Conservation (phyloP, 2,113 vertebrate species). For the Dunckerocampus dactyliophorus region DNA sequence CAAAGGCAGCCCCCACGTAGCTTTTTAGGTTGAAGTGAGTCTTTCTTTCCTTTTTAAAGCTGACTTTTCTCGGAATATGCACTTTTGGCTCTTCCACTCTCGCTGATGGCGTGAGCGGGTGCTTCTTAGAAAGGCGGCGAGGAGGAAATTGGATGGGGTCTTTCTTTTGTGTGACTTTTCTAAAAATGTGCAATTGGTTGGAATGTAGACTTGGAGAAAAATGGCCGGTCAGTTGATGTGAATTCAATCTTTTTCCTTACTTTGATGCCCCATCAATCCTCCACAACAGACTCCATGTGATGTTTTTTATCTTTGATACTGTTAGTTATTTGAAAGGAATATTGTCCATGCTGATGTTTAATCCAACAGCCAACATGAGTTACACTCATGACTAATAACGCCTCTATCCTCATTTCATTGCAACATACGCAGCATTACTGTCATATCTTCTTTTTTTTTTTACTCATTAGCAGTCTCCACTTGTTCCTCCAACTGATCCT, state of each 20-base stretch:
- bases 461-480: no score
- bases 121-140: constrained; percentile 4
- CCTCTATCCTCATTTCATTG: no score
- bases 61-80: constrained; percentile 42
- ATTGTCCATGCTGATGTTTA: no score
- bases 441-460: no score
- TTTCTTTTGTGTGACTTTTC: constrained; percentile 40
- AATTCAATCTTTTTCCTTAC: constrained; percentile 14
- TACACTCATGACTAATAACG: no score
- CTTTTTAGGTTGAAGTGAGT: constrained; percentile 35
- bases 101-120: background rate
- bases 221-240: constrained; percentile 36
- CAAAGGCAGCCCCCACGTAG: constrained; percentile 56
- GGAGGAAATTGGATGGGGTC: constrained; percentile 29
- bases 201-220: constrained; percentile 39
- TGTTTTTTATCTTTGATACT: no score
- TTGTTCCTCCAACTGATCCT: background rate
- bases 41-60: constrained; percentile 15
- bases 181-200: constrained; percentile 44
- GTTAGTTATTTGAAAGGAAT: no score
- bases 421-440: no score
- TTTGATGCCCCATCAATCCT: constrained; percentile 17
- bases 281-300: background rate
- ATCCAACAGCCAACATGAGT: no score
- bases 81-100: constrained; percentile 30